phyloP scores from a whole-genome alignment of 2,888 invertebrate species.

The Orthosia gothica region DNA sequence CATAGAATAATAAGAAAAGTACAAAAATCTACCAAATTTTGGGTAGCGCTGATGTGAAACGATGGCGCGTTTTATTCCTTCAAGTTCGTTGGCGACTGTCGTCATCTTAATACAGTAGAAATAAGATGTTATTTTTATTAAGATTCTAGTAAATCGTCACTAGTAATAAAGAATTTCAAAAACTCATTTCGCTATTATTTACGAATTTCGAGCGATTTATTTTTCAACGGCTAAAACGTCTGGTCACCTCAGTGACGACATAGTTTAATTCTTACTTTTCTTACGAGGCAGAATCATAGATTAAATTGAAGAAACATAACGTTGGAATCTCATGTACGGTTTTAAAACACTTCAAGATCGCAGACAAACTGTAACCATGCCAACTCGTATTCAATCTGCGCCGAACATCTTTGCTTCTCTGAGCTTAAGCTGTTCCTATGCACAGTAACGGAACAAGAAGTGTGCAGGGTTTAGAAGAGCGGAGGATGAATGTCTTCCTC shows the following conservation, averaged over 20 bases:
- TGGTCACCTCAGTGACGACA: neutral
- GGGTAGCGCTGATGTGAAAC: no score
- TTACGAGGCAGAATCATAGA: neutral
- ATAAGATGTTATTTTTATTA: neutral
- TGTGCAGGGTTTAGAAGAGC: neutral
- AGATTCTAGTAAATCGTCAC: neutral
- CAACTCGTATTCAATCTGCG: conserved; percentile 8
- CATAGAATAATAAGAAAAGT: no score
- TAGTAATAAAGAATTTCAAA: neutral
- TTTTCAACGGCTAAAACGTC: no score
- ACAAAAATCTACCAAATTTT: no score
- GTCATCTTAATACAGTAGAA: neutral
- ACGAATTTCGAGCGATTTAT: neutral
- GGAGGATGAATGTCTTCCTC: neutral
- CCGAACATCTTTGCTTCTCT: conserved; percentile 39
- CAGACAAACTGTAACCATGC: conserved; percentile 54
- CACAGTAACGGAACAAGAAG: neutral
- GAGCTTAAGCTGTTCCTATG: neutral
- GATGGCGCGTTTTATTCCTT: no score
- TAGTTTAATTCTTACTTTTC: neutral
- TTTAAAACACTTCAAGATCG: neutral
- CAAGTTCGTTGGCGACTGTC: no score
- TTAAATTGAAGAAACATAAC: neutral
- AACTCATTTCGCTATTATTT: neutral
- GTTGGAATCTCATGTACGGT: neutral